These are phyloP conservation scores for Aromia moschata DNA, from an alignment of 2,888 invertebrate genomes.

Conservation along the genomic window DNA sequence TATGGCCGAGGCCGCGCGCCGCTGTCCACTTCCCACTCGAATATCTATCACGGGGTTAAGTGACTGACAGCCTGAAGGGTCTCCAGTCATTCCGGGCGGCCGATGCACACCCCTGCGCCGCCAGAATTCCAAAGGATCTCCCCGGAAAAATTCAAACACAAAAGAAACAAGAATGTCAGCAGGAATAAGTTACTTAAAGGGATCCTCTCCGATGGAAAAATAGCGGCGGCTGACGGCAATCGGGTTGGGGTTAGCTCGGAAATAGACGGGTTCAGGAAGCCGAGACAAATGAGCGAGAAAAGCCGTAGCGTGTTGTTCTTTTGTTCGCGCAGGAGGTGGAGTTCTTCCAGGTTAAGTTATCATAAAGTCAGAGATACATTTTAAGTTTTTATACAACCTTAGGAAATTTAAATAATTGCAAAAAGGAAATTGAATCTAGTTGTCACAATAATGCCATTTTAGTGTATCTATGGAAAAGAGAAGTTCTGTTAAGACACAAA, in stretches of 20 bases:
- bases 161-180: slow-evolving; percentile 46
- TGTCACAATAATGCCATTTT: too few species aligned
- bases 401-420: too few species aligned
- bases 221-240: slow-evolving; percentile 35
- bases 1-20: too few species aligned
- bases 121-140: slow-evolving; percentile 44
- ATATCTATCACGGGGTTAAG: slow-evolving; percentile 55
- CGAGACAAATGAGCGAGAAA: too few species aligned
- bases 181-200: slow-evolving; percentile 48
- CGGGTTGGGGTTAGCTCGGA: slow-evolving; percentile 31
- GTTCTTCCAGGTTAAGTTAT: too few species aligned
- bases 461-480: too few species aligned
- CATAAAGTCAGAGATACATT: too few species aligned
- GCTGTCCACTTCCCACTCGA: slow-evolving; percentile 38
- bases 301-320: not conserved
- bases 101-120: slow-evolving; percentile 23
- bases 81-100: slow-evolving; percentile 37
- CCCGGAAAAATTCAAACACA: slow-evolving; percentile 42
- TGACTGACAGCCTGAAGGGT: slow-evolving; percentile 50
- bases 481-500: too few species aligned
- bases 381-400: too few species aligned
- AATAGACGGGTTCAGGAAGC: too few species aligned
- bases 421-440: too few species aligned
- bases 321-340: too few species aligned
- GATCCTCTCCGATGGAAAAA: slow-evolving; percentile 40